phyloP scores from a whole-genome alignment of 2,113 vertebrate genomes.

The Gallinago media region DNA sequence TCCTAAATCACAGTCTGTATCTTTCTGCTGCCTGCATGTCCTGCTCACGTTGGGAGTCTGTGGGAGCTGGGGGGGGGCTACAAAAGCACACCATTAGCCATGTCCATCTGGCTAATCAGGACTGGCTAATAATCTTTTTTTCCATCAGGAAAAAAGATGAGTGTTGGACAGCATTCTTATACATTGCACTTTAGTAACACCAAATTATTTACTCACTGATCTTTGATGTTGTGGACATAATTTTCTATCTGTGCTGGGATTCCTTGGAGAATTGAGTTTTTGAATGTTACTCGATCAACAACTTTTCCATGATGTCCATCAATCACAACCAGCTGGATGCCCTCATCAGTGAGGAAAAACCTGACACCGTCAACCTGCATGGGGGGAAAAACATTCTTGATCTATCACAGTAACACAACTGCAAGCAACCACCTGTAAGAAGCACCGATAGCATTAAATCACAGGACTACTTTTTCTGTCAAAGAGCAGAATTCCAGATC shows the following conservation, averaged over 20 bases:
- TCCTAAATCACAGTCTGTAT: neutral
- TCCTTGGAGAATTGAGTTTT: slow-evolving; percentile 86
- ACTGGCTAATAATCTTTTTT: no score
- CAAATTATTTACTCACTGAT: slow-evolving; percentile 81
- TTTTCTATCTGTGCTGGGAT: slow-evolving; percentile 90
- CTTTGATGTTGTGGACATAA: slow-evolving; percentile 83
- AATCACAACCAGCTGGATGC: slow-evolving; percentile 88
- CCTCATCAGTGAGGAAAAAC: slow-evolving; percentile 86
- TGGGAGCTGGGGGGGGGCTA: neutral
- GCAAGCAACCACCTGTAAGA: neutral
- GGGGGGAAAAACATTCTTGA: neutral
- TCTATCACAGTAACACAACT: neutral
- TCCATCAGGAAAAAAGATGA: neutral
- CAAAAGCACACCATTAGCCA: neutral
- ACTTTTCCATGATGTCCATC: slow-evolving; percentile 86
- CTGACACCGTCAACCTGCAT: slow-evolving; percentile 87
- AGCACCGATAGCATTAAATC: neutral
- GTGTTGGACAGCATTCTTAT: neutral
- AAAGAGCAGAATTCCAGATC: neutral
- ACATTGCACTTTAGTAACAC: neutral
- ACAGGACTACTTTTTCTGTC: accelerated
- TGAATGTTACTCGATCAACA: slow-evolving; percentile 82
- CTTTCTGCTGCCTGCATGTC: neutral
- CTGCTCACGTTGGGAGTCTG: neutral
- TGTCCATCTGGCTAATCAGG: neutral